These are phyloP conservation scores for Epistrophe grossulariae DNA, from an alignment of 2,888 invertebrate species.

Conservation along the genomic window DNA sequence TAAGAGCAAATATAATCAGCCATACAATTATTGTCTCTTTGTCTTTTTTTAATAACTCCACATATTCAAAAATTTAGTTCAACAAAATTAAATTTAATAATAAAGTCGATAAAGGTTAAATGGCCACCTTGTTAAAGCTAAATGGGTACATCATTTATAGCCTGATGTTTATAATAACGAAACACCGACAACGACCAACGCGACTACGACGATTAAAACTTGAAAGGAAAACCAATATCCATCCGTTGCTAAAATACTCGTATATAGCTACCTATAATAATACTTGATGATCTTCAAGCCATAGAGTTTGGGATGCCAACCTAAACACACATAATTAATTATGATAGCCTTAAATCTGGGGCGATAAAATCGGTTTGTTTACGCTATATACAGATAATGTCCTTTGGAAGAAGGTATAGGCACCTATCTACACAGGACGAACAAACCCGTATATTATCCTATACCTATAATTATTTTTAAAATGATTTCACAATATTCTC, in stretches of 20 bases:
- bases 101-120: not conserved
- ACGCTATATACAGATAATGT: slow-evolving; percentile 10
- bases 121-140: not conserved
- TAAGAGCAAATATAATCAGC: too few relatives aligned
- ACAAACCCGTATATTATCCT: slow-evolving; percentile 9
- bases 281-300: slow-evolving; percentile 4
- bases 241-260: not conserved
- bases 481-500: slow-evolving; percentile 37
- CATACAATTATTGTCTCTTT: too few relatives aligned
- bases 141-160: not conserved
- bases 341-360: slow-evolving; percentile 20
- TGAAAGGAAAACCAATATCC: slow-evolving; percentile 28
- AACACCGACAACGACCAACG: not conserved
- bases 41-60: too few relatives aligned
- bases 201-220: slow-evolving; percentile 4
- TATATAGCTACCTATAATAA: not conserved
- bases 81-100: too few relatives aligned
- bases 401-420: not conserved
- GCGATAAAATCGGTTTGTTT: slow-evolving; percentile 41
- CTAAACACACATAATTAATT: slow-evolving; percentile 63
- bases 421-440: too few relatives aligned
- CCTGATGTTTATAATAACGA: slow-evolving; percentile 5
- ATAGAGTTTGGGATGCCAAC: slow-evolving; percentile 18
- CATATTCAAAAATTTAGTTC: too few relatives aligned
- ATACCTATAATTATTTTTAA: slow-evolving; percentile 22